Base-by-base conservation (phyloP, 2,797 vertebrate species). In the Taeniopygia guttata region DNA sequence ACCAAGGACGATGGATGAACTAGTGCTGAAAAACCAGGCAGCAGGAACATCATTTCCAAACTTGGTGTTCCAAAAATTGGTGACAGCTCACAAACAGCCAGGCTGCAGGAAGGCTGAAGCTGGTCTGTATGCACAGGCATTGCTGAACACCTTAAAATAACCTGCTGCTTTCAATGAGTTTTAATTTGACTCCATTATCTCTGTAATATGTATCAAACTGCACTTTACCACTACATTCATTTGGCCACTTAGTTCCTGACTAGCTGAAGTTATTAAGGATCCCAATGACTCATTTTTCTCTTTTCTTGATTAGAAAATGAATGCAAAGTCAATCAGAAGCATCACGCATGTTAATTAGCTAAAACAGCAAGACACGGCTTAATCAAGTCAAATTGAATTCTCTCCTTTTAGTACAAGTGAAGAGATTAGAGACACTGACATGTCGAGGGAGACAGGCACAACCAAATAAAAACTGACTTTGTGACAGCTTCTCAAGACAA, bases 271-370 rank as follows among this genome's bases (percentile, higher is more conserved):
- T 84, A 85, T 67, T 56, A 94, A 82, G 60, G 52, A 79, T 32
- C 75, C 66, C 55, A 88, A 38, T 5, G 16, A 91, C 80, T 70
- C 77, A 60, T 56, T 88, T 85, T 85, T 72, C 46, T 51, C 76
- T 48, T 62, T 87, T 56, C 90, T 91, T 96, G 95, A 96, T 97
- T 94, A 93, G 94, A 93, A 96, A 96, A 97, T 84, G 56, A 97
- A 96, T 95, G 91, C 92, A 87, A 84, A 94, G 85, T 84, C 94
- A 95, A 95, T 94, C 70, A 95, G 85, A 82, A 91, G 45, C n/a
- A 51, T 88, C 82, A 89, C 48, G 17, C 42, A 64, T 74, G 76
- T 59, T 95, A 94, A 95, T 94, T 67, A 91, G 48, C 34, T 81
- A 79, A 84, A 91, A n/a, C 59, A 69, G 32, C 63, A 79, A 94